Conservation (phyloP, 2,797 vertebrate species). For the Lagorchestes hirsutus region DNA sequence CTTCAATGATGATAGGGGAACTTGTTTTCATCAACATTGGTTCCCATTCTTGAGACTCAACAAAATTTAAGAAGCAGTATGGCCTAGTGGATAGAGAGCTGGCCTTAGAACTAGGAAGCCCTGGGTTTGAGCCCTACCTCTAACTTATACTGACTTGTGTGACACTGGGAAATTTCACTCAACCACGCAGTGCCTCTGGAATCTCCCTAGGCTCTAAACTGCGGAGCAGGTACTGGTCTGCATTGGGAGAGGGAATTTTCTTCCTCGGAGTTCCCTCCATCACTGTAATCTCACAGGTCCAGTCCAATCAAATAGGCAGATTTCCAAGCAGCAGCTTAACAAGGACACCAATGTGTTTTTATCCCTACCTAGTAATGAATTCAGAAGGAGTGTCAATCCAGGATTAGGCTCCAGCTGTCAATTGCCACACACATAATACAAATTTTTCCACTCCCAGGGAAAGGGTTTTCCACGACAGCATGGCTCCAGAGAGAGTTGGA, state of each 20-base stretch:
- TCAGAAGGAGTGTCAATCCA: constrained; percentile 44
- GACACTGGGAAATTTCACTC: neutral
- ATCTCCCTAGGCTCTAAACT: neutral
- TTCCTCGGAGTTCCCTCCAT: neutral
- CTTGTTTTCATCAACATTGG: neutral
- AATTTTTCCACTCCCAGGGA: constrained; percentile 65
- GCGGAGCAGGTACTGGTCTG: neutral
- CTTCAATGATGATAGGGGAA: neutral
- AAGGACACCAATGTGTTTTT: neutral
- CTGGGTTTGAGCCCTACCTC: neutral
- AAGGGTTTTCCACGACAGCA: constrained; percentile 57
- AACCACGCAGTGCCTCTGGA: neutral
- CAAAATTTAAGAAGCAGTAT: neutral
- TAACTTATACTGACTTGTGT: neutral
- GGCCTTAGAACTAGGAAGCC: neutral
- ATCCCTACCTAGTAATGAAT: constrained; percentile 43
- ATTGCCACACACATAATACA: constrained; percentile 63
- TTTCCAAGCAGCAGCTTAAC: neutral
- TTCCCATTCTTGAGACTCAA: neutral
- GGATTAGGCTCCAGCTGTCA: constrained; percentile 70
- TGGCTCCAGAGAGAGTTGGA: constrained; percentile 62
- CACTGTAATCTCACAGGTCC: neutral
- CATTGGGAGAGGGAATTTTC: neutral
- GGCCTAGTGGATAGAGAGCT: constrained; percentile 19
- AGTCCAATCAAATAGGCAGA: neutral